Conservation (phyloP, 1,140 invertebrate species). For the Macrobrachium nipponense region DNA sequence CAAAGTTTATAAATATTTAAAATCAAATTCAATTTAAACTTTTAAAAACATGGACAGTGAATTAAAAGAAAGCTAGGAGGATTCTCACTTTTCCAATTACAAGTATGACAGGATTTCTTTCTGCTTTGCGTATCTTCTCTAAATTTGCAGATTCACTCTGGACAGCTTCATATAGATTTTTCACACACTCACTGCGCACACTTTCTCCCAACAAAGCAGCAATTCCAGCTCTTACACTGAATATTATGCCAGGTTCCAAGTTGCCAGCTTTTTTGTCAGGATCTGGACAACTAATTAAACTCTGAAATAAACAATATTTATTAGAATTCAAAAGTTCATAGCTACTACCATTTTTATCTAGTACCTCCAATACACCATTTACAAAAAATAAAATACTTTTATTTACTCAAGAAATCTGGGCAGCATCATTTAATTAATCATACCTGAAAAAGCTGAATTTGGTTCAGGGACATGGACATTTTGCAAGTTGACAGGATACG, state of each 20-base stretch:
- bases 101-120: conserved; percentile 66
- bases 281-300: conserved; percentile 30
- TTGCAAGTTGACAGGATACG: conserved; percentile 18
- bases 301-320: conserved; percentile 7
- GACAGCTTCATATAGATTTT: conserved; percentile 39
- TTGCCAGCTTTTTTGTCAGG: neutral
- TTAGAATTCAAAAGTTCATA: neutral
- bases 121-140: conserved; percentile 14
- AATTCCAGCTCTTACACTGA: conserved; percentile 30
- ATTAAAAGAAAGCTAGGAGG: neutral
- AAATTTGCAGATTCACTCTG: conserved; percentile 18
- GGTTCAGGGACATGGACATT: neutral
- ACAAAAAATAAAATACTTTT: neutral
- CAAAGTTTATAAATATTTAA: too few species aligned
- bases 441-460: conserved; percentile 28
- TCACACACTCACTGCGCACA: conserved; percentile 33
- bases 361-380: conserved; percentile 9
- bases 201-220: conserved; percentile 5
- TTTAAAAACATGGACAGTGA: too few species aligned
- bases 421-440: neutral
- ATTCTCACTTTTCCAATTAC: conserved; percentile 67
- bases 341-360: too few species aligned
- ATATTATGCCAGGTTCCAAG: neutral
- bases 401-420: neutral
- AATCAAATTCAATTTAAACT: too few species aligned